These are phyloP conservation scores for Ylistrum balloti DNA, from an alignment of 1,140 invertebrate genomes.

Conservation along the genomic window DNA sequence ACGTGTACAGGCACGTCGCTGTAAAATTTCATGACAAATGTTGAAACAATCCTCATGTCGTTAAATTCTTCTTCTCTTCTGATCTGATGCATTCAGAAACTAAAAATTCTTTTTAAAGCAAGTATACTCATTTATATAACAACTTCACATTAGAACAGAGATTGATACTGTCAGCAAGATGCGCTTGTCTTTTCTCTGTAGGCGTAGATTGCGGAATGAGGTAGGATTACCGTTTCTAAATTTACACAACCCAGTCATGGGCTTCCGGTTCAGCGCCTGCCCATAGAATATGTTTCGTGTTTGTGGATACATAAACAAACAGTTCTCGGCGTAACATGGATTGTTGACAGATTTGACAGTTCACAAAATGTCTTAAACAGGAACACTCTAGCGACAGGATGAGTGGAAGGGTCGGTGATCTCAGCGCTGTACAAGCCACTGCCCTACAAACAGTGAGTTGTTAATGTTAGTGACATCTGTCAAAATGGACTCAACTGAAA, in stretches of 20 bases:
- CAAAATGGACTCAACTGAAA: not conserved
- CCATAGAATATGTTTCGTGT: not conserved
- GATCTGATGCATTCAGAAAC: no score
- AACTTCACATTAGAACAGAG: no score
- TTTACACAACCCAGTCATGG: not conserved
- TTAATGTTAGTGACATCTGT: not conserved
- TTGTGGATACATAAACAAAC: not conserved
- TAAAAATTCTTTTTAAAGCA: no score
- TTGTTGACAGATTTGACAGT: not conserved
- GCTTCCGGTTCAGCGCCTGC: not conserved
- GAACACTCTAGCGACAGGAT: conserved; percentile 47
- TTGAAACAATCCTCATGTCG: no score
- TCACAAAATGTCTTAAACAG: not conserved
- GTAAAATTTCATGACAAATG: no score
- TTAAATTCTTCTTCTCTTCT: no score
- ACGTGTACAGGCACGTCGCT: no score
- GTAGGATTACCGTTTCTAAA: not conserved
- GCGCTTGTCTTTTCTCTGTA: no score
- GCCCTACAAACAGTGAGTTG: conserved; percentile 62
- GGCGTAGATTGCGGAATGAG: no score
- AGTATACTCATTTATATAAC: no score
- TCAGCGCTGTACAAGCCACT: conserved; percentile 62
- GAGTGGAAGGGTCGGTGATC: conserved; percentile 66
- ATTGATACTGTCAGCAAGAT: no score
- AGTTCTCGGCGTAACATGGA: not conserved